Conservation (phyloP, 2,888 invertebrate genomes). For the Sturmia bella region DNA sequence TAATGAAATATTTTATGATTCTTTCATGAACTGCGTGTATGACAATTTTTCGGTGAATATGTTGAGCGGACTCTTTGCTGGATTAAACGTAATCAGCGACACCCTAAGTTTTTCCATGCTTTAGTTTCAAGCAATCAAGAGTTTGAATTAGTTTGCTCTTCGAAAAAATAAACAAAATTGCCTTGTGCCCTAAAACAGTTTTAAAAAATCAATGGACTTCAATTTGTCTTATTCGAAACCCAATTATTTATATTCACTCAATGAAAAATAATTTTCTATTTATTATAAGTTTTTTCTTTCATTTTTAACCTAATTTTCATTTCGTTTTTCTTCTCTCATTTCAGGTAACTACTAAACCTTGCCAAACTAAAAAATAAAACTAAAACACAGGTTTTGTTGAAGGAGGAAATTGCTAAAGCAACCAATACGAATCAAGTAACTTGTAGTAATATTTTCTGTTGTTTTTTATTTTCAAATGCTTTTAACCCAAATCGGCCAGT, state of each 20-base stretch:
- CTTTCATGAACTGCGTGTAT: too few species aligned
- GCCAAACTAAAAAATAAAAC: slow-evolving; percentile 20
- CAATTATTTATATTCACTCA: neutral
- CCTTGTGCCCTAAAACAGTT: too few species aligned
- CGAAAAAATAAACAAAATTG: too few species aligned
- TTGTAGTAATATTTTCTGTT: neutral
- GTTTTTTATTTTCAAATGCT: slow-evolving; percentile 5
- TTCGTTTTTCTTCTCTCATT: slow-evolving; percentile 43
- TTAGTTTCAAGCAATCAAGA: too few species aligned
- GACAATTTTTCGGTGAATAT: too few species aligned
- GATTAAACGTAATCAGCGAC: too few species aligned
- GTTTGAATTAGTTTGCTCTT: too few species aligned
- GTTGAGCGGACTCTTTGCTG: too few species aligned
- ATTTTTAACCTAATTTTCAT: slow-evolving; percentile 52
- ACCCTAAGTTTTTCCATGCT: too few species aligned
- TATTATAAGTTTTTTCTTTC: neutral
- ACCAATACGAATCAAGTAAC: slow-evolving; percentile 14
- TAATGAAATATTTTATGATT: too few species aligned
- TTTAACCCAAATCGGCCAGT: slow-evolving; percentile 58
- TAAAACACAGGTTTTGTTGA: neutral
- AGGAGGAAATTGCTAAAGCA: slow-evolving; percentile 22
- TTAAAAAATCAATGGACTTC: too few species aligned
- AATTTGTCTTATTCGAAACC: too few species aligned
- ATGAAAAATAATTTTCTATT: neutral
- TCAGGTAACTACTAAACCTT: slow-evolving; percentile 62